Percentiles rank a stretch among this genome's conserved stretches.
Conservation (phyloP, 2,113 vertebrate species). For the Origma solitaria region DNA sequence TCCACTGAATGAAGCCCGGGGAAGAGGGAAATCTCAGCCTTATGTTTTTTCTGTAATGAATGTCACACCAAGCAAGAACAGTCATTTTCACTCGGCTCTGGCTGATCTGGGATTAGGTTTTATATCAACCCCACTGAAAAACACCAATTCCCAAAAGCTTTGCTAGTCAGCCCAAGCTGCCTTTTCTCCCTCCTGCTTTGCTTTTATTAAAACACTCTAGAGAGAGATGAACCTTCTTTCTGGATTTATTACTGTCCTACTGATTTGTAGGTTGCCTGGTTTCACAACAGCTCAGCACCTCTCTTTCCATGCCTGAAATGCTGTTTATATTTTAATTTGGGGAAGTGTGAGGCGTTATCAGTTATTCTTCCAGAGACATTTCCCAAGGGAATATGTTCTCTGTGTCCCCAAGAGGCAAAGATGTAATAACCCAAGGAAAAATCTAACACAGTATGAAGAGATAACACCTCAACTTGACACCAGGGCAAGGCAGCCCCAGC, state of each 20-base stretch:
- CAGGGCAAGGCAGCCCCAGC: not conserved
- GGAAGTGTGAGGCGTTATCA: not conserved
- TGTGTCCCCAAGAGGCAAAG: not conserved
- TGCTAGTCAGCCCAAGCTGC: not conserved
- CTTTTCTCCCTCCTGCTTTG: not conserved
- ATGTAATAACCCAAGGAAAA: not conserved
- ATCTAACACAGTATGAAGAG: not conserved
- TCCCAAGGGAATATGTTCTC: not conserved
- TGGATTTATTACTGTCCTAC: not conserved
- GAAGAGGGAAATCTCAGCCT: slow-evolving; percentile 25
- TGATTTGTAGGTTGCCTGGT: not conserved
- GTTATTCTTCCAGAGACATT: not conserved
- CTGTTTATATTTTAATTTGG: not conserved
- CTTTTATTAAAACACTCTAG: not conserved
- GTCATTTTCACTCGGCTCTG: not conserved
- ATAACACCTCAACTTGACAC: not conserved
- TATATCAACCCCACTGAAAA: not conserved
- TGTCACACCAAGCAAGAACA: not conserved
- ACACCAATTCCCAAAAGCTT: slow-evolving; percentile 21
- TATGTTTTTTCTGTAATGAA: not conserved
- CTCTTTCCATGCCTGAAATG: not conserved
- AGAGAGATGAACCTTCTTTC: not conserved
- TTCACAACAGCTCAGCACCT: not conserved
- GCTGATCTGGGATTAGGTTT: slow-evolving; percentile 34
- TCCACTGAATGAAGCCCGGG: slow-evolving; percentile 2